Conservation (phyloP, 2,797 vertebrate genomes). For the Ctenochaetus hawaiiensis region DNA sequence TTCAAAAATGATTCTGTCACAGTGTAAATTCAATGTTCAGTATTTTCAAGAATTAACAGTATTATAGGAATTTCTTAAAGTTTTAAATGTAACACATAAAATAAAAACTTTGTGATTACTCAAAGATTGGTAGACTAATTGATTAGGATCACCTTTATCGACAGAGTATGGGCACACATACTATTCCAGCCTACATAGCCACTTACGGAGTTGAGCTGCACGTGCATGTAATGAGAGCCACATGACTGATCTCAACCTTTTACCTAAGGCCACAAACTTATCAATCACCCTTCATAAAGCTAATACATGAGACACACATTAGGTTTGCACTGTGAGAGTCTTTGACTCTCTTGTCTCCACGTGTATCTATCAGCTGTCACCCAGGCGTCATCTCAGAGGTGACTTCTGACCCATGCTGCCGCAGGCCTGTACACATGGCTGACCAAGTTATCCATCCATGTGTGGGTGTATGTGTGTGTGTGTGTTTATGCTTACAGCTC, state of each 20-base stretch:
- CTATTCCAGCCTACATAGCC: too few relatives aligned
- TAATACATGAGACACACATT: constrained; percentile 9
- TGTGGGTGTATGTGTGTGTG: constrained; percentile 9
- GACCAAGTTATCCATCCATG: constrained; percentile 33
- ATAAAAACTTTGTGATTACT: too few relatives aligned
- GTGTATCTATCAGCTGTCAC: constrained; percentile 43
- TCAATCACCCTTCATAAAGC: neutral
- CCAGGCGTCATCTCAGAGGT: constrained; percentile 39
- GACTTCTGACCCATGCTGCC: constrained; percentile 56
- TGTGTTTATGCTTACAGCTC: constrained; percentile 22
- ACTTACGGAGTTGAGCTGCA: too few relatives aligned
- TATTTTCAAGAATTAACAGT: neutral
- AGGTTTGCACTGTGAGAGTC: constrained; percentile 4
- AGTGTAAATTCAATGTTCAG: neutral
- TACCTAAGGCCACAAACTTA: too few relatives aligned
- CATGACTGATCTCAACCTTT: too few relatives aligned
- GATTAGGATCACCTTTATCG: neutral
- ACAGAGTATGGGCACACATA: neutral
- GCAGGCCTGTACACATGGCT: constrained; percentile 53
- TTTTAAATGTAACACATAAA: neutral
- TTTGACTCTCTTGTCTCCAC: constrained; percentile 24
- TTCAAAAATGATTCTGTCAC: neutral
- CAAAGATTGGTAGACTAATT: neutral
- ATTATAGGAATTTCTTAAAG: neutral
- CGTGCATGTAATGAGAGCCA: too few relatives aligned